These are phyloP conservation scores for Lordiphosa collinella DNA, from an alignment of 1,140 invertebrate genomes.

Conservation along the genomic window DNA sequence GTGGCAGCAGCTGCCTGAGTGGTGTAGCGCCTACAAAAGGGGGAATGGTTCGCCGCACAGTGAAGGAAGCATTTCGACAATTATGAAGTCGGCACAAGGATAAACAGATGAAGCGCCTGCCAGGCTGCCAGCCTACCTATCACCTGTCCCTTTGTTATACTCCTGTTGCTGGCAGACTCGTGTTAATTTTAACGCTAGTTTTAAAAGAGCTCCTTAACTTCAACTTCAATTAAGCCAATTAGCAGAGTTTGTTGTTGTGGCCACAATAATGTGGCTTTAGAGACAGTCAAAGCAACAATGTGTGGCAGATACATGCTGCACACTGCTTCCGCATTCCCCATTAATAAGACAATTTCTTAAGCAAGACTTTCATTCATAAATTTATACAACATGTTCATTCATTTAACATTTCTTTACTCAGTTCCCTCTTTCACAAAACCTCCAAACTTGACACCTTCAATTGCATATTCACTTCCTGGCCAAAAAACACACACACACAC, in stretches of 20 bases:
- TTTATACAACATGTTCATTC: too few relatives aligned
- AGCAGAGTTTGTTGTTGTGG: neutral
- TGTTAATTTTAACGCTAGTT: constrained; percentile 28
- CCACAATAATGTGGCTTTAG: constrained; percentile 39
- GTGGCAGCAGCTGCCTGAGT: constrained; percentile 30
- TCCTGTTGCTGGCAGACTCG: constrained; percentile 27
- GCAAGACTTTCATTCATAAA: constrained; percentile 15
- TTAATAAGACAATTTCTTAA: constrained; percentile 48
- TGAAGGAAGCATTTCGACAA: constrained; percentile 33
- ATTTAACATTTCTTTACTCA: neutral
- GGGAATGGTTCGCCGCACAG: neutral
- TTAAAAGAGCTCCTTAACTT: neutral
- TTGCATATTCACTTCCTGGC: constrained; percentile 50
- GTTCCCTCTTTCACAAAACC: neutral
- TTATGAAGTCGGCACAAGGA: constrained; percentile 47
- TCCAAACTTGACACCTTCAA: constrained; percentile 31
- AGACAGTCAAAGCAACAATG: constrained; percentile 36
- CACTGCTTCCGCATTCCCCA: constrained; percentile 51
- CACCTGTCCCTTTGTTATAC: constrained; percentile 38
- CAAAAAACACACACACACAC: constrained; percentile 6
- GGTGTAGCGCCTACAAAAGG: constrained; percentile 13
- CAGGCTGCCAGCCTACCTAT: constrained; percentile 16
- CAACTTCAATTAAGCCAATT: constrained; percentile 6
- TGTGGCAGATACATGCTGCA: constrained; percentile 29
- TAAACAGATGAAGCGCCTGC: constrained; percentile 14